A percentile compares a stretch with the other conserved stretches of the same genome.
Conservation (phyloP, 2,888 invertebrate species). For the Rotaria sp. region DNA sequence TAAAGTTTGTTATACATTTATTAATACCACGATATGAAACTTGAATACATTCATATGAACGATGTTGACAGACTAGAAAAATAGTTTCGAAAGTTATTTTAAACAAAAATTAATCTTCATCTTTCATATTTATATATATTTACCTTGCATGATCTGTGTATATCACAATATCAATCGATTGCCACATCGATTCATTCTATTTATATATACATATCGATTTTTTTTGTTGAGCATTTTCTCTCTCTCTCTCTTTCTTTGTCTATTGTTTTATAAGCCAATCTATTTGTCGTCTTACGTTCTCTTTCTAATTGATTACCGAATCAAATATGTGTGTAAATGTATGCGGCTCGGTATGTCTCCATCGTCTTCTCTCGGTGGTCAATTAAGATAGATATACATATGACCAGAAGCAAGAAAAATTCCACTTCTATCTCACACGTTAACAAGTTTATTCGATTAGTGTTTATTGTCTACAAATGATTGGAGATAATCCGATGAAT, state of each 20-base stretch:
- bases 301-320: conserved; percentile 24
- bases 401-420: not conserved
- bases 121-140: too few species aligned
- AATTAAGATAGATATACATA: not conserved
- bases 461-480: conserved; percentile 18
- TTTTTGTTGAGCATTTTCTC: not conserved
- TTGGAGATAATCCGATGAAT: not conserved
- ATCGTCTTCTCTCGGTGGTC: not conserved
- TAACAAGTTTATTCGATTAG: conserved; percentile 19
- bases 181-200: not conserved
- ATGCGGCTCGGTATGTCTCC: not conserved
- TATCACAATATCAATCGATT: not conserved
- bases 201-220: not conserved
- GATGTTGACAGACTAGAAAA: not conserved
- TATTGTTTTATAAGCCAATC: not conserved
- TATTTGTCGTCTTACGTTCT: not conserved
- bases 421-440: not conserved
- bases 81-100: not conserved
- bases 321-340: not conserved
- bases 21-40: not conserved
- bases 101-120: too few species aligned
- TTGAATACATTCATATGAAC: not conserved
- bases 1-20: conserved; percentile 6
- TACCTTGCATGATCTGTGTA: not conserved
- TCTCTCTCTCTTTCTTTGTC: not conserved